phyloP scores from a whole-genome alignment of 1,140 invertebrate species.

The Drosophila willistoni region DNA sequence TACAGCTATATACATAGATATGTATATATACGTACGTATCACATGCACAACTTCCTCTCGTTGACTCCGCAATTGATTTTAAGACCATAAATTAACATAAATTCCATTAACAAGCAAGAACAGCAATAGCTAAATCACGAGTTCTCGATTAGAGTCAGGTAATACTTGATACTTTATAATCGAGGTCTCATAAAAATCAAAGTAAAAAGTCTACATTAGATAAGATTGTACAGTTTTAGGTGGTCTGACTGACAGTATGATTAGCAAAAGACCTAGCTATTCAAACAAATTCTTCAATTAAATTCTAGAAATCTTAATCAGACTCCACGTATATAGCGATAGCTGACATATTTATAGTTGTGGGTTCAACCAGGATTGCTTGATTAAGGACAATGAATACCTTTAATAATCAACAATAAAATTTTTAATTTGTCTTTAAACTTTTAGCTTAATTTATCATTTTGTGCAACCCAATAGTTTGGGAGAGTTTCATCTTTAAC shows the following conservation, averaged over 20 bases:
- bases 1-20: not conserved
- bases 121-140: conserved; percentile 40
- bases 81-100: conserved; percentile 52
- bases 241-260: conserved; percentile 17
- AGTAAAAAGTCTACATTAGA: conserved; percentile 24
- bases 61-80: conserved; percentile 22
- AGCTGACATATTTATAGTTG: too few species aligned
- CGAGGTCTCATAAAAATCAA: conserved; percentile 40
- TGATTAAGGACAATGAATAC: too few species aligned
- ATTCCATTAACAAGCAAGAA: conserved; percentile 25
- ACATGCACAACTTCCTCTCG: conserved; percentile 34
- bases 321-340: too few species aligned
- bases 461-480: too few species aligned
- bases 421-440: too few species aligned
- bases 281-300: not conserved
- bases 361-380: too few species aligned
- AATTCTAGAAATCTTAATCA: too few species aligned
- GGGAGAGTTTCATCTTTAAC: too few species aligned
- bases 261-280: not conserved
- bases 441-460: too few species aligned
- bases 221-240: conserved; percentile 31
- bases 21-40: not conserved
- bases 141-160: conserved; percentile 20
- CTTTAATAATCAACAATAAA: too few species aligned
- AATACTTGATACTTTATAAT: conserved; percentile 18